A percentile compares a stretch with the other conserved stretches of the same genome.
phyloP scores from a whole-genome alignment of 2,113 vertebrate genomes.

The Crotalus horridus region DNA sequence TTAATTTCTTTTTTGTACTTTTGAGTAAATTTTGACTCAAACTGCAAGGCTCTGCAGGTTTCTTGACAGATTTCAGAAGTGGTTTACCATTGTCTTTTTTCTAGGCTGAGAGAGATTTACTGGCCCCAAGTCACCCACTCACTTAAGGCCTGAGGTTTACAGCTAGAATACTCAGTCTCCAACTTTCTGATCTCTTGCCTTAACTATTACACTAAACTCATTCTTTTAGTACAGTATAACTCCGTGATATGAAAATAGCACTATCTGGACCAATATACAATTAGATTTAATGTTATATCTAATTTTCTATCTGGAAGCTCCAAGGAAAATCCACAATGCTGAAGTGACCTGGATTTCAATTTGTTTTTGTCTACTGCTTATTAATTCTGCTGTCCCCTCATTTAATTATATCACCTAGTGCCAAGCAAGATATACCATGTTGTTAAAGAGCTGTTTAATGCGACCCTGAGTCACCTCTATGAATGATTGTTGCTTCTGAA shows the following conservation, averaged over 20 bases:
- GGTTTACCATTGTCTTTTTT: background rate
- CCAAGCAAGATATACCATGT: background rate
- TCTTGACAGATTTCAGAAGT: background rate
- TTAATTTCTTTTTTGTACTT: background rate
- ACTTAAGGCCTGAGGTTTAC: background rate
- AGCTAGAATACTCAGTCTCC: background rate
- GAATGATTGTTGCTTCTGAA: background rate
- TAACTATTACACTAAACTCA: background rate
- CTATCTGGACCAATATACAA: background rate
- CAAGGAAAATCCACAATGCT: fast-evolving
- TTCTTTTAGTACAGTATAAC: background rate
- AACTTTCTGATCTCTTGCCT: background rate
- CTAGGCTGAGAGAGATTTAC: background rate
- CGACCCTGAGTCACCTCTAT: fast-evolving
- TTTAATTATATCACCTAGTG: background rate
- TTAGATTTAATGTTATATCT: background rate
- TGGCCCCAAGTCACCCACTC: background rate
- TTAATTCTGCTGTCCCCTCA: background rate
- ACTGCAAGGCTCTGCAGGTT: background rate
- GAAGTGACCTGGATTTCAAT: background rate
- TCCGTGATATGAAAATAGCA: background rate
- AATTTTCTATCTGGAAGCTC: background rate
- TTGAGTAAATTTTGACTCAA: background rate
- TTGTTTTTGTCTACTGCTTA: background rate
- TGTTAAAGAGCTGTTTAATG: background rate